phyloP scores from a whole-genome alignment of 2,888 invertebrate species.

The Drosophila siamana region DNA sequence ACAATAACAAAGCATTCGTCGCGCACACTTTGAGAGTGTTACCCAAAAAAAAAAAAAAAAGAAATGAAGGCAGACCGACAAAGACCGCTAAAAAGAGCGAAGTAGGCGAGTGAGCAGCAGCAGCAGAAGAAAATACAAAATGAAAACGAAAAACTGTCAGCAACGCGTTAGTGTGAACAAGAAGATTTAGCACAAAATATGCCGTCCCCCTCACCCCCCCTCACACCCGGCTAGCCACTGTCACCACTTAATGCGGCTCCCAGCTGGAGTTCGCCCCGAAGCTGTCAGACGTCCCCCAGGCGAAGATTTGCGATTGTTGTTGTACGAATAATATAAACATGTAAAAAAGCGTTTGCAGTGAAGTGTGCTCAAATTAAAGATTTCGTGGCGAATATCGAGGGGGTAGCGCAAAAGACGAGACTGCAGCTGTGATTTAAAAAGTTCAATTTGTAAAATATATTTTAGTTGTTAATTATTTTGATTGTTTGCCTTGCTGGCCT shows the following conservation, averaged over 20 bases:
- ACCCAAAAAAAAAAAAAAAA: too few relatives aligned
- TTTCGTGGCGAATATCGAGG: not conserved
- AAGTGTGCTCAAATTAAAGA: not conserved
- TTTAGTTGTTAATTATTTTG: too few relatives aligned
- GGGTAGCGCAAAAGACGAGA: too few relatives aligned
- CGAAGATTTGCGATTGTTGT: slow-evolving; percentile 31
- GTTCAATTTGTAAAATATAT: too few relatives aligned
- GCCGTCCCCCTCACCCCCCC: slow-evolving; percentile 39
- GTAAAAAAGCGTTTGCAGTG: not conserved
- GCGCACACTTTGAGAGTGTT: slow-evolving; percentile 35
- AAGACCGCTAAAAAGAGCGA: slow-evolving; percentile 32
- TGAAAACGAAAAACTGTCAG: slow-evolving; percentile 71
- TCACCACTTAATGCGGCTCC: not conserved
- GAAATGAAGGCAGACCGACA: slow-evolving; percentile 35
- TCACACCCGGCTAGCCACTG: not conserved
- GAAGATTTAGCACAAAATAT: slow-evolving; percentile 77
- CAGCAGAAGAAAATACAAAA: slow-evolving; percentile 50
- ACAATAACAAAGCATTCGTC: slow-evolving; percentile 29
- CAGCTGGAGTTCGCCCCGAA: slow-evolving; percentile 14
- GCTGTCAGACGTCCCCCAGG: slow-evolving; percentile 42
- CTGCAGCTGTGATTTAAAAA: too few relatives aligned
- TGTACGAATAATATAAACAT: slow-evolving; percentile 14
- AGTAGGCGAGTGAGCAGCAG: not conserved
- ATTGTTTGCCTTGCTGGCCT: too few relatives aligned
- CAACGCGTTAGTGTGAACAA: slow-evolving; percentile 76